Percentiles rank a stretch among this genome's conserved stretches.
phyloP scores from a whole-genome alignment of 2,113 vertebrate genomes.

The Rhineura floridana region DNA sequence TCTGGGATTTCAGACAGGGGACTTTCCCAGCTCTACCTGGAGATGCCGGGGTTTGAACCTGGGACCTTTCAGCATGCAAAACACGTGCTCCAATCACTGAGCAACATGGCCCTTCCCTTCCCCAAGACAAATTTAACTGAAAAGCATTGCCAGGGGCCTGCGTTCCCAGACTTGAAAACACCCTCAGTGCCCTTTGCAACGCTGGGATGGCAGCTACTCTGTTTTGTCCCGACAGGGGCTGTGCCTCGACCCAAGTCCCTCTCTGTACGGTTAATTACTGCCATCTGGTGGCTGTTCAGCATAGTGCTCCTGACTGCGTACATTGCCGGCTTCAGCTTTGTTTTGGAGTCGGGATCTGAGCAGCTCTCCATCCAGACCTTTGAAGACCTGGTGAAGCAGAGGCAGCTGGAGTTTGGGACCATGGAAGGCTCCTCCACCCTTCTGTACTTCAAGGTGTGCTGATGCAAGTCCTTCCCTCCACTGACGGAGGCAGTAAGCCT shows the following conservation, averaged over 20 bases:
- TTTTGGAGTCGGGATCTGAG: slow-evolving; percentile 69
- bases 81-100: no score
- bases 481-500: no score
- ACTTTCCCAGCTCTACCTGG: no score
- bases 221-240: slow-evolving; percentile 71
- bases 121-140: background rate
- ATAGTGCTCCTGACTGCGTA: slow-evolving; percentile 84
- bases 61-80: no score
- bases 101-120: no score
- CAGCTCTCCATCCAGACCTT: slow-evolving; percentile 80
- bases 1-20: no score
- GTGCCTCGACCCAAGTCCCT: slow-evolving; percentile 84
- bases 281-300: slow-evolving; percentile 90
- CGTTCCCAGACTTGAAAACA: no score
- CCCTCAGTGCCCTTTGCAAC: rapidly evolving
- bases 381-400: slow-evolving; percentile 88
- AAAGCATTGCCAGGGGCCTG: background rate
- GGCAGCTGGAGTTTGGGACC: slow-evolving; percentile 83
- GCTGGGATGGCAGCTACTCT: rapidly evolving
- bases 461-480: no score
- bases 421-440: slow-evolving; percentile 81
- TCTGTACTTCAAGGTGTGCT: slow-evolving; percentile 84
- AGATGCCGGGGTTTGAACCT: no score
- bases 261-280: slow-evolving; percentile 80
- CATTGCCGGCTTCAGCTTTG: slow-evolving; percentile 79